Evolutionary conservation across 2,888 invertebrate species (phyloP).

Genomic region (Nyleta sp.): DNA sequence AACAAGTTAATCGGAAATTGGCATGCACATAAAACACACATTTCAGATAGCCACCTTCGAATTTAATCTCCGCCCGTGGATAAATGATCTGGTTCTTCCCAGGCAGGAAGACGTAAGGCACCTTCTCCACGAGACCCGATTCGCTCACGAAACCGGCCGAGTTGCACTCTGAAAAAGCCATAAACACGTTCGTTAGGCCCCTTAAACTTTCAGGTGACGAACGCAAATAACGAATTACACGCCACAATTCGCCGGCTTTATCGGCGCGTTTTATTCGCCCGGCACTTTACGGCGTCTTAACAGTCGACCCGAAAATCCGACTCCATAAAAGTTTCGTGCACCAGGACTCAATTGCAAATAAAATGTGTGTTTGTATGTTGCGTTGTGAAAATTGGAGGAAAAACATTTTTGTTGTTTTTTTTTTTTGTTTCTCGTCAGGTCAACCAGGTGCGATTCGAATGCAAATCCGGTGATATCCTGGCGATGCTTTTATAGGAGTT

Average conservation of each 20-base stretch:
- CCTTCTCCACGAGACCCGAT: constrained; percentile 88
- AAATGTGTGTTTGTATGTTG: too few species aligned
- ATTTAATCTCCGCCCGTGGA: constrained; percentile 93
- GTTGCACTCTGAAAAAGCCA: constrained; percentile 87
- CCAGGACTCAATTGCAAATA: too few species aligned
- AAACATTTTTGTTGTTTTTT: too few species aligned
- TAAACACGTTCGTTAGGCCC: constrained; percentile 20
- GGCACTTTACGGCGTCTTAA: too few species aligned
- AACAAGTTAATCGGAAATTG: neutral
- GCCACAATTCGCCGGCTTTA: constrained; percentile 4
- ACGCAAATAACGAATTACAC: constrained; percentile 5
- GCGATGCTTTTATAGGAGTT: constrained; percentile 38
- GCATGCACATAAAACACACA: neutral
- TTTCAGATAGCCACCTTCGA: constrained; percentile 85
- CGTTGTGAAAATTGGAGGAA: too few species aligned
- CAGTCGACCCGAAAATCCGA: too few species aligned
- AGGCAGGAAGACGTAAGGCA: constrained; percentile 94
- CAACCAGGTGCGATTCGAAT: neutral
- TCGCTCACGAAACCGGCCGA: constrained; percentile 91
- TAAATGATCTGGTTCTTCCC: constrained; percentile 94
- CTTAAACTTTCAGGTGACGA: neutral
- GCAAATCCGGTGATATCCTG: constrained; percentile 15
- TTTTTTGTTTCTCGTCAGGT: constrained; percentile 5
- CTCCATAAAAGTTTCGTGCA: constrained; percentile 18
- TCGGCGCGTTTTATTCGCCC: too few species aligned